Conservation (phyloP, 2,113 vertebrate genomes). For the Xyliphius kryptos region DNA sequence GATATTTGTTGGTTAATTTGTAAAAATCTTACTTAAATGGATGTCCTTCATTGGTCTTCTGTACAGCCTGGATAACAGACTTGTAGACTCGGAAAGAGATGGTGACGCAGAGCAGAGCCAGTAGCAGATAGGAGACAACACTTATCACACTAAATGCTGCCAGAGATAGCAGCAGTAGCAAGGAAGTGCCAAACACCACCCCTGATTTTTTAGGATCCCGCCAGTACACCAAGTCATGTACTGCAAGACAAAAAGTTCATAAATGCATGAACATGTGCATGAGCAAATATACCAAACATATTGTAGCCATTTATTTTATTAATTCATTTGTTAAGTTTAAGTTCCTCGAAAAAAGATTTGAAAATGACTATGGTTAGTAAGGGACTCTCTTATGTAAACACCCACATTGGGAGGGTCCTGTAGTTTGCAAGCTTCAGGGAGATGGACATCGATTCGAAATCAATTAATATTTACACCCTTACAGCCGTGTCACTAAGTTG, state of each 20-base stretch:
- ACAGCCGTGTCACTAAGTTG: too few species aligned
- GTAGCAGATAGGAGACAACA: constrained; percentile 81
- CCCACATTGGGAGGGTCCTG: too few species aligned
- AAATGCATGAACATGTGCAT: neutral
- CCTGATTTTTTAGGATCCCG: constrained; percentile 82
- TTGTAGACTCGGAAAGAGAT: constrained; percentile 88
- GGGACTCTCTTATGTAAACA: too few species aligned
- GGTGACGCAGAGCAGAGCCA: constrained; percentile 86
- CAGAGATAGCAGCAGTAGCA: constrained; percentile 83
- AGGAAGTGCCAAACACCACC: constrained; percentile 73
- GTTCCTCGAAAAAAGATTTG: too few species aligned
- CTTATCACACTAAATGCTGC: constrained; percentile 90
- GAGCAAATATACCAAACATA: too few species aligned
- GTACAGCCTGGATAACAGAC: constrained; percentile 85
- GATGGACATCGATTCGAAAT: too few species aligned
- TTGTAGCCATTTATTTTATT: too few species aligned
- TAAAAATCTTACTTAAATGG: constrained; percentile 91
- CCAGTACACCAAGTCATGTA: constrained; percentile 83
- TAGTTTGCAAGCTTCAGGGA: too few species aligned
- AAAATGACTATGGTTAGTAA: too few species aligned
- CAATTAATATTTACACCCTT: too few species aligned
- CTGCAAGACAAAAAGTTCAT: constrained; percentile 50
- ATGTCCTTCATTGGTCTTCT: constrained; percentile 84
- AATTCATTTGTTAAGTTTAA: neutral
- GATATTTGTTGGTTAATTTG: too few species aligned